Conservation (phyloP, 2,113 vertebrate species). For the Sapayoa aenigma region DNA sequence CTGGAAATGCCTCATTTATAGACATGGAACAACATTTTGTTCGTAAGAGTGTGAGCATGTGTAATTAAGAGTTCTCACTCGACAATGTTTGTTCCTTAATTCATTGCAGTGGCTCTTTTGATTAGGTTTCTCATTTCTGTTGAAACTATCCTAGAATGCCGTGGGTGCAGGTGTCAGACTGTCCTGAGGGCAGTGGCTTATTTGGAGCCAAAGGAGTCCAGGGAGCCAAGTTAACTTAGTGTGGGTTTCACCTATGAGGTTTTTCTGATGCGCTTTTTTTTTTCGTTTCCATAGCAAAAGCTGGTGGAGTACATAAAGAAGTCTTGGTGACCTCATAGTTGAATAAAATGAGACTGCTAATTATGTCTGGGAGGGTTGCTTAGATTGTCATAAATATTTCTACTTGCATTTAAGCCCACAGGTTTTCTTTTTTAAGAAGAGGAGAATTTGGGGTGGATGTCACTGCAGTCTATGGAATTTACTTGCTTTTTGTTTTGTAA, state of each 20-base stretch:
- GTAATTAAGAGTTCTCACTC: background rate
- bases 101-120: background rate
- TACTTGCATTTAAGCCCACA: background rate
- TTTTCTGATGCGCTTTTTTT: background rate
- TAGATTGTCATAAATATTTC: slow-evolving; percentile 23
- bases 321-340: background rate
- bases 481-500: background rate
- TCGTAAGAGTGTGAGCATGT: background rate
- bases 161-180: background rate
- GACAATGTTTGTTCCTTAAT: background rate
- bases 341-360: slow-evolving; percentile 3
- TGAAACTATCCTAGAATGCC: background rate
- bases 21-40: background rate
- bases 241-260: background rate
- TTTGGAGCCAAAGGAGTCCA: background rate
- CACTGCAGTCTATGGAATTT: background rate
- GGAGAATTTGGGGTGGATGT: background rate
- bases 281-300: background rate
- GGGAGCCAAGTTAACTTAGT: background rate
- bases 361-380: slow-evolving; percentile 20
- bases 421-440: slow-evolving; percentile 9
- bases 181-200: background rate
- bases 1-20: background rate
- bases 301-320: background rate
- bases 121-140: background rate